Evolutionary conservation across 2,888 invertebrate species (phyloP).

Genomic region (Cistogaster globosa): DNA sequence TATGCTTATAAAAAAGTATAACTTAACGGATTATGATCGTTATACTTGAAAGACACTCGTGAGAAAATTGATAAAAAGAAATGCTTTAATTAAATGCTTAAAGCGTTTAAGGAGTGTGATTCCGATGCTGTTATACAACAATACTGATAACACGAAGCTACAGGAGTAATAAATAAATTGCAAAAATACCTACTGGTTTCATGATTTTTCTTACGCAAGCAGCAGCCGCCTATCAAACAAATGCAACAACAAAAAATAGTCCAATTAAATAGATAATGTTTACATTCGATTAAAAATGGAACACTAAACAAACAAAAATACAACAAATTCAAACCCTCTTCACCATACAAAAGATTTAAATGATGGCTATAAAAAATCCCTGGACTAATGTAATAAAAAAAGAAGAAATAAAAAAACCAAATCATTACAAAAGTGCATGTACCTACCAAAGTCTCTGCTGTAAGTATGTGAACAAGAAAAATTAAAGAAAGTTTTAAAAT

Average conservation of each 20-base stretch:
- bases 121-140: constrained; percentile 16
- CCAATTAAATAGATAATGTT: background rate
- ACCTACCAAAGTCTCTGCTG: background rate
- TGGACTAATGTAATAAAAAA: background rate
- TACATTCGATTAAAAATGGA: background rate
- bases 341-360: background rate
- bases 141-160: background rate
- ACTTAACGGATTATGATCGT: background rate
- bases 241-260: constrained; percentile 36
- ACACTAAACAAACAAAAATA: constrained; percentile 7
- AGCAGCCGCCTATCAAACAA: constrained; percentile 25
- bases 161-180: constrained; percentile 21
- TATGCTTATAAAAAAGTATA: no score
- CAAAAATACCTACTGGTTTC: constrained; percentile 2
- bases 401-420: constrained; percentile 9
- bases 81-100: background rate
- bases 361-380: background rate
- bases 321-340: background rate
- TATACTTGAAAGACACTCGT: background rate
- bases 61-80: background rate
- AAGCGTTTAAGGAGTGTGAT: constrained; percentile 48
- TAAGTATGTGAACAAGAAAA: constrained; percentile 11
- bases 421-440: constrained; percentile 7
- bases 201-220: background rate
- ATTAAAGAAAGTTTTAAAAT: background rate